Evolutionary conservation across 2,797 vertebrate species (phyloP), one percentile per base, ranked within the genome.

Genomic region (Liasis olivaceus): DNA sequence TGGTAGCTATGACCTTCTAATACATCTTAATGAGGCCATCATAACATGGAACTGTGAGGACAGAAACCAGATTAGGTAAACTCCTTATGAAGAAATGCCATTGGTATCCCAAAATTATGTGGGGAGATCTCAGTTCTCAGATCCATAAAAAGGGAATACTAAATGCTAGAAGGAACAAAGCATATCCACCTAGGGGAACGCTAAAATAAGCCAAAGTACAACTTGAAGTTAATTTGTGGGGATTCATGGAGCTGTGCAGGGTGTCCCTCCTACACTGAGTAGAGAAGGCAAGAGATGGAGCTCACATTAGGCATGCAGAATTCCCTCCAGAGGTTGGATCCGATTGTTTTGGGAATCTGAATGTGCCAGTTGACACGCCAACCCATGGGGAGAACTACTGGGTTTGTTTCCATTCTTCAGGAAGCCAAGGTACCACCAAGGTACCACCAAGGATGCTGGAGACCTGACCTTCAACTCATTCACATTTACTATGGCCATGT

Each of bases 211-310:
- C 60, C 60, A 88, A 58, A 84, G 58, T 24, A 66, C 15, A 47
- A 72, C 20, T 59, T 90, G 92, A 88, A 26, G 72, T 91, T 90
- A 58, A 84, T 58, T 87, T n/a, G 6, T 22, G 5, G 60, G 24
- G 51, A 12, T n/a, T 31, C 56, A 90, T 88, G 15, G 56, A 69
- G 59, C 14, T 47, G 36, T 42, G 56, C 42, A 59, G 15, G 63
- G 17, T 14, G 24, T 1, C 22, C 17, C 31, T 47, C 56, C 28
- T 84, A 15, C 15, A 56, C 14, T 36, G 63, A 92, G 11, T 7
- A 12, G 28, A 91, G 91, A 51, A 47, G 59, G 4, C 7, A 87
- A 24, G 8, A 85, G 88, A 31, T 42, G 54, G 17, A 59, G 26
- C n/a, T 90, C 26, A 36, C 7, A 14, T 24, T 28, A n/a, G 31